These are phyloP conservation scores for Plumapathes pennacea DNA, from an alignment of 92 coral and sea anemone genomes.

Conservation along the genomic window DNA sequence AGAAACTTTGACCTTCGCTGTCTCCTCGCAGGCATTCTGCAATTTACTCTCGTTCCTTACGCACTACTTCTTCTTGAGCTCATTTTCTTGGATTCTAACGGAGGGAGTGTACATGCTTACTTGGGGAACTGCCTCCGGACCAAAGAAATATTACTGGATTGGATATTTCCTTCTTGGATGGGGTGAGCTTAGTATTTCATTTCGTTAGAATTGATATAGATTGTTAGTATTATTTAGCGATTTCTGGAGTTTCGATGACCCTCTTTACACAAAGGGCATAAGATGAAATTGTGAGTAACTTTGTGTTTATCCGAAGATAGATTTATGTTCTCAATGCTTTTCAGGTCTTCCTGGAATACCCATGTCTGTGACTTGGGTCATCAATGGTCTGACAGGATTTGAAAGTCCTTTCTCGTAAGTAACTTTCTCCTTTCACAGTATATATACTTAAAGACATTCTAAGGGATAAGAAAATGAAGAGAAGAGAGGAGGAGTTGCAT, in stretches of 20 bases:
- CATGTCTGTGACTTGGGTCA: conserved; percentile 57
- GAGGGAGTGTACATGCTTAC: conserved; percentile 75
- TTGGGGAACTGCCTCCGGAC: conserved; percentile 63
- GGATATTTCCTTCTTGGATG: conserved; percentile 72
- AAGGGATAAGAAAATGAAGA: no score
- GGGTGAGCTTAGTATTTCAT: conserved; percentile 73
- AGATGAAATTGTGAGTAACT: not conserved
- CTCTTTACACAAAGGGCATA: no score
- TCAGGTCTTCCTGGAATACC: conserved; percentile 76
- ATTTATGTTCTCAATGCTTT: no score
- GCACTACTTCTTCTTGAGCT: conserved; percentile 81
- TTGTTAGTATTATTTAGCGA: no score
- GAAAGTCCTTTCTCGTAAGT: conserved; percentile 81
- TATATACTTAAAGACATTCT: no score
- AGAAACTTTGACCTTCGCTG: no score
- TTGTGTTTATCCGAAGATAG: not conserved
- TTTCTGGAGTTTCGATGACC: no score
- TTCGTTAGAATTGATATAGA: no score
- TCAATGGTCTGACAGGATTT: conserved; percentile 43
- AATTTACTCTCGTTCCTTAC: conserved; percentile 65
- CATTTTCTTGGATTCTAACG: conserved; percentile 83
- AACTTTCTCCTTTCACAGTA: not conserved
- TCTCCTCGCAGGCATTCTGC: conserved; percentile 45
- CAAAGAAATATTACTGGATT: conserved; percentile 65
- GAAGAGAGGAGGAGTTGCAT: no score